A percentile compares a stretch with the other conserved stretches of the same genome.
Conservation (phyloP, 2,888 invertebrate species). For the Noctua fimbriata region DNA sequence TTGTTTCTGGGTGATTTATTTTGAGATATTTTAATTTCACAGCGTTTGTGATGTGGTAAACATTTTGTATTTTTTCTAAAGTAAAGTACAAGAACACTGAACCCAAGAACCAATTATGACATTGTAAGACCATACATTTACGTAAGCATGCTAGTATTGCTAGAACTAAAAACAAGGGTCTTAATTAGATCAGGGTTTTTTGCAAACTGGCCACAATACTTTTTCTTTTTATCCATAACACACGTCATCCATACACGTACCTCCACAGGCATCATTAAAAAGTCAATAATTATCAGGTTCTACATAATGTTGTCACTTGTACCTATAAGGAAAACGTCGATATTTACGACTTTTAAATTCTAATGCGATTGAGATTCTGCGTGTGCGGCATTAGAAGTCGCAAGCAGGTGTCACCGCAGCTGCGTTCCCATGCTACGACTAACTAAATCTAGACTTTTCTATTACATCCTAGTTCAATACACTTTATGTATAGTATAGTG, state of each 20-base stretch:
- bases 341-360: slow-evolving; percentile 58
- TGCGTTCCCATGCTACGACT: slow-evolving; percentile 76
- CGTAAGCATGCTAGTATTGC: slow-evolving; percentile 3
- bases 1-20: slow-evolving; percentile 48
- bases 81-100: background rate
- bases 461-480: slow-evolving; percentile 68
- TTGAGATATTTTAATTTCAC: slow-evolving; percentile 35
- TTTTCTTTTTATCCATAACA: slow-evolving; percentile 4
- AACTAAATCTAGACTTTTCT: slow-evolving; percentile 83
- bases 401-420: slow-evolving; percentile 82
- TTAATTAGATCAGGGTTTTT: slow-evolving; percentile 34
- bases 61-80: background rate
- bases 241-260: background rate
- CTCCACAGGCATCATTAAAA: slow-evolving; percentile 21
- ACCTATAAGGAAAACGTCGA: slow-evolving; percentile 39
- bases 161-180: slow-evolving; percentile 32
- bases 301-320: slow-evolving; percentile 38
- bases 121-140: background rate
- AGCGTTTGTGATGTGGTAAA: slow-evolving; percentile 8
- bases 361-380: slow-evolving; percentile 71
- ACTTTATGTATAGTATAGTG: slow-evolving; percentile 26
- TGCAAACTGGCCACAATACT: slow-evolving; percentile 14
- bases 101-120: slow-evolving; percentile 2
- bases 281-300: slow-evolving; percentile 33
- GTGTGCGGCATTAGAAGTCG: slow-evolving; percentile 74